These are phyloP conservation scores for Idaea dimidiata DNA, from an alignment of 2,888 invertebrate species.

Conservation along the genomic window DNA sequence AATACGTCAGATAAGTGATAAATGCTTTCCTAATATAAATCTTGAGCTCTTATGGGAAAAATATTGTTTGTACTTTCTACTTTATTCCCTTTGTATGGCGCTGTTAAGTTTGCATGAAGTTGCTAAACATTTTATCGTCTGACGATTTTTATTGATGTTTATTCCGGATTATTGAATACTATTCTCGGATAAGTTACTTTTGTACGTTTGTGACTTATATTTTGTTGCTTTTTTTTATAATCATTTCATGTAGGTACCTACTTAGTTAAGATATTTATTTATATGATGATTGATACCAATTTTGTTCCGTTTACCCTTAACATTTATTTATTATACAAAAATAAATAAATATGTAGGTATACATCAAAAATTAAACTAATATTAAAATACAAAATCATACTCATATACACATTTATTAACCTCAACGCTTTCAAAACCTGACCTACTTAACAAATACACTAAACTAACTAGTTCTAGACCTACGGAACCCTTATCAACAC, in stretches of 20 bases:
- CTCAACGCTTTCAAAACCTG: background rate
- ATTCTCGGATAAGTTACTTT: background rate
- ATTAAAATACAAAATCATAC: too few relatives aligned
- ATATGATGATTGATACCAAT: too few relatives aligned
- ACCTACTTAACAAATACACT: background rate
- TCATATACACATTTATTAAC: background rate
- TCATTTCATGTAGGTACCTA: too few relatives aligned
- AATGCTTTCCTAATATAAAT: slow-evolving; percentile 62
- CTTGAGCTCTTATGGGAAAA: slow-evolving; percentile 55
- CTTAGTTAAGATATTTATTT: too few relatives aligned
- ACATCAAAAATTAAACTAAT: too few relatives aligned
- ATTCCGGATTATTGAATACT: slow-evolving; percentile 1
- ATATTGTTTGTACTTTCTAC: slow-evolving; percentile 46
- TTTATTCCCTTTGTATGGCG: slow-evolving; percentile 6
- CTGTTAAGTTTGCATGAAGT: slow-evolving; percentile 28
- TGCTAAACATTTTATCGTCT: slow-evolving; percentile 35
- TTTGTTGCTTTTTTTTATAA: background rate
- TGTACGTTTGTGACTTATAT: background rate
- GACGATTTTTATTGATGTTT: slow-evolving; percentile 1
- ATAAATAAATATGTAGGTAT: too few relatives aligned
- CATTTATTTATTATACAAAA: too few relatives aligned
- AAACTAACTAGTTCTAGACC: background rate
- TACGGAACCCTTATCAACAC: background rate
- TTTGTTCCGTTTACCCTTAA: too few relatives aligned
- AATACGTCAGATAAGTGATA: slow-evolving; percentile 56